Base-by-base conservation (phyloP, 2,797 vertebrate genomes). In the Onychomys torridus region DNA sequence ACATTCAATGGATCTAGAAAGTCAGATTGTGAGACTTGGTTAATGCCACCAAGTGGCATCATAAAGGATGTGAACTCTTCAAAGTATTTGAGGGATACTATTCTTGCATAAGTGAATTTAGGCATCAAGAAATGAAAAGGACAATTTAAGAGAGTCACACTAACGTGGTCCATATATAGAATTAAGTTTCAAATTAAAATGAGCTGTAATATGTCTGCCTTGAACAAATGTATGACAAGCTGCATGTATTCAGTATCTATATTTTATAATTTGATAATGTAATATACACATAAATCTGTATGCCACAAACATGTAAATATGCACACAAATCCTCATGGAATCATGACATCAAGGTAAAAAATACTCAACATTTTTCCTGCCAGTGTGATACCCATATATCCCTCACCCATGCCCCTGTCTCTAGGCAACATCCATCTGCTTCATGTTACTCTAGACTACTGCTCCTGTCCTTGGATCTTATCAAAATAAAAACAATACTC, bases 51-150 rank as follows among this genome's bases (percentile, higher is more conserved):
- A 69, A 61, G 2, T 55, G 87, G 12, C 16, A 88, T 32, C 34
- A 59, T n/a, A 78, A 46, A 0, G 43, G n/a, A 5, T 8, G 29
- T 55, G 89, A 75, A 46, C 55, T 6, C 69, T 43, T 76, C 83
- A 92, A 77, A 69, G 84, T 82, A 57, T 76, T 71, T 69, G 37
- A 0, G 37, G 55, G 1, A 29, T 13, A 32, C 43, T 71, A n/a
- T 40, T 84, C 59, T 93, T 94, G 40, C 34, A 27, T 43, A 73
- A 94, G 12, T 79, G 11, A 83, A 94, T 55, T 90, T 71, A 78
- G 21, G 19, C 43, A 43, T 75, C 55, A 90, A 25, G 32, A 91
- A 94, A 76, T 32, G 1, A 89, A 9, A 40, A 93, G 69, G n/a
- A 52, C 2, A 87, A 63, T 65, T 88, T 93, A 43, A 81, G 25